Conservation (phyloP, 2,797 vertebrate genomes). For the Morelia viridis region DNA sequence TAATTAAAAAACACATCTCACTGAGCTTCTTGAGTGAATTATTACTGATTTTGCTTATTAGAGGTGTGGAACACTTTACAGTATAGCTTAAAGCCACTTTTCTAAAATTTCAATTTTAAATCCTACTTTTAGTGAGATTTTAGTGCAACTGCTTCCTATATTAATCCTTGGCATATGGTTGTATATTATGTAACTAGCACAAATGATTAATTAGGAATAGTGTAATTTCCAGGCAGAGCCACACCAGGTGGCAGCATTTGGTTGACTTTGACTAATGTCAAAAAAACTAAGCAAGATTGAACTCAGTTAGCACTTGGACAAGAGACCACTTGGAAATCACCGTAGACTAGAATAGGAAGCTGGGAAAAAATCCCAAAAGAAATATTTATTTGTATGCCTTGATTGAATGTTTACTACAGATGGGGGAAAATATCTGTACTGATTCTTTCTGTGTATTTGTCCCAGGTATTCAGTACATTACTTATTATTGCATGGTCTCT, state of each 20-base stretch:
- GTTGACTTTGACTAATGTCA: background rate
- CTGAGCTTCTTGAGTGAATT: constrained; percentile 19
- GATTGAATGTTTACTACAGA: background rate
- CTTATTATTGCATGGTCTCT: background rate
- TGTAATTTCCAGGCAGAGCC: background rate
- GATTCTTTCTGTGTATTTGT: background rate
- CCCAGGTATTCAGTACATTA: background rate
- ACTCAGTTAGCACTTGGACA: background rate
- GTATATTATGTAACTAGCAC: background rate
- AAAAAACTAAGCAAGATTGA: background rate
- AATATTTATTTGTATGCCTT: background rate
- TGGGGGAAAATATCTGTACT: background rate
- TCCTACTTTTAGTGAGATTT: background rate
- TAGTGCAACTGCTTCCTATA: background rate
- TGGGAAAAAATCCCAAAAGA: background rate
- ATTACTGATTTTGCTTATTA: constrained; percentile 5
- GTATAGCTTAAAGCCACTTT: background rate
- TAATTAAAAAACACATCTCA: constrained; percentile 41
- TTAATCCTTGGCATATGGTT: background rate
- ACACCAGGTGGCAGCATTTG: background rate
- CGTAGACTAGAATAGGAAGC: background rate
- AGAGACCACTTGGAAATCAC: background rate
- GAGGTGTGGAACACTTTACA: background rate
- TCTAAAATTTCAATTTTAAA: background rate
- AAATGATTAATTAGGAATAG: background rate